Percentiles rank a stretch among this genome's conserved stretches.
Evolutionary conservation across 2,113 vertebrate genomes (phyloP).

Genomic region (Arothron firmamentum): DNA sequence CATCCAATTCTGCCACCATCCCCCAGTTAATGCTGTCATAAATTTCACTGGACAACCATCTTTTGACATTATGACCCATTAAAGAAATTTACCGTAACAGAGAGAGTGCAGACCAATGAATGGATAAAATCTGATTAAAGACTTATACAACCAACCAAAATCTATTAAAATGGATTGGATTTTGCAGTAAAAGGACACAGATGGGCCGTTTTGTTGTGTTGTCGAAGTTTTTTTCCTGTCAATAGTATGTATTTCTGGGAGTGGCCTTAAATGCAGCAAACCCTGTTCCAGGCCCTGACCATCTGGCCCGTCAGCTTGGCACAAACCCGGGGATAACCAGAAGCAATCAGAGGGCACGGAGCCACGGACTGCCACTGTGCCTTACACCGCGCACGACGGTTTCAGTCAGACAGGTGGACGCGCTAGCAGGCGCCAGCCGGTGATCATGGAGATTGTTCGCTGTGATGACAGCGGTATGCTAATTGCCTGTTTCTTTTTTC

Average conservation of each 20-base stretch:
- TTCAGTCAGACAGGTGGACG: slow-evolving; percentile 57
- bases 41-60: slow-evolving; percentile 26
- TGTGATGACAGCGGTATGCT: slow-evolving; percentile 38
- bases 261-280: slow-evolving; percentile 51
- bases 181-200: too few species aligned
- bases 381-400: slow-evolving; percentile 51
- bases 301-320: slow-evolving; percentile 67
- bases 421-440: slow-evolving; percentile 66
- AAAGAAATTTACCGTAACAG: slow-evolving; percentile 28
- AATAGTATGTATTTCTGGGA: slow-evolving; percentile 33
- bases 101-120: slow-evolving; percentile 2
- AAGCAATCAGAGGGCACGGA: slow-evolving; percentile 54
- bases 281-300: slow-evolving; percentile 40
- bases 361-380: slow-evolving; percentile 58
- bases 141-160: neutral
- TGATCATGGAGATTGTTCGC: slow-evolving; percentile 48
- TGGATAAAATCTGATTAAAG: neutral
- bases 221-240: neutral
- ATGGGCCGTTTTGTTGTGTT: neutral
- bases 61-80: slow-evolving; percentile 37
- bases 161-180: too few species aligned
- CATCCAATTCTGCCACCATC: slow-evolving; percentile 29
- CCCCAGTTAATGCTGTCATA: slow-evolving; percentile 25
- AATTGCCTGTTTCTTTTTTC: slow-evolving; percentile 36
- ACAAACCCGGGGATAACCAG: slow-evolving; percentile 60